phyloP scores from a whole-genome alignment of 2,888 invertebrate genomes.

The Cataglyphis albicans region DNA sequence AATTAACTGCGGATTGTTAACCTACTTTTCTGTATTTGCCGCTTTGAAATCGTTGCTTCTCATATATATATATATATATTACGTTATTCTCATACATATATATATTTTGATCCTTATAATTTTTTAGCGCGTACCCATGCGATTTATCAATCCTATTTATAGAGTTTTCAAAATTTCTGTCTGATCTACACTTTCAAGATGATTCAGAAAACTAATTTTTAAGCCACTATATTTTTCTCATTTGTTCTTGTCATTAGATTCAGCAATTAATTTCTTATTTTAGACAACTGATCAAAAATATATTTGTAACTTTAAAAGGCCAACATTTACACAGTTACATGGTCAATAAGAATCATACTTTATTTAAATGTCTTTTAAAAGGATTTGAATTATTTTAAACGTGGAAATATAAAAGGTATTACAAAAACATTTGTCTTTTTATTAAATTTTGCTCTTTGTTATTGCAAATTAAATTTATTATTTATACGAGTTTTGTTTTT shows the following conservation, averaged over 20 bases:
- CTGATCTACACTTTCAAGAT: background rate
- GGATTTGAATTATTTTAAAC: background rate
- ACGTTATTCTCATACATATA: conserved; percentile 3
- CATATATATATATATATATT: too few species aligned
- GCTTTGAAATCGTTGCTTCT: background rate
- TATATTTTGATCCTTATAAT: conserved; percentile 26
- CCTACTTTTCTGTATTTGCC: conserved; percentile 46
- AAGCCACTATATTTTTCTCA: background rate
- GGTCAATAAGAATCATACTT: background rate
- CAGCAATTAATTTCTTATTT: background rate
- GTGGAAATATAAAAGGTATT: background rate
- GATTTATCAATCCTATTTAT: conserved; percentile 39
- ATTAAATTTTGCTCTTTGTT: background rate
- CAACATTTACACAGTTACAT: conserved; percentile 14
- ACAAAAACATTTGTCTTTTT: background rate
- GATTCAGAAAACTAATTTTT: conserved; percentile 20
- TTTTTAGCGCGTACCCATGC: conserved; percentile 22
- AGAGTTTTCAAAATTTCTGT: conserved; percentile 38
- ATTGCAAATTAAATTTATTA: background rate
- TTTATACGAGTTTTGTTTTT: background rate
- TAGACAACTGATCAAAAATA: background rate
- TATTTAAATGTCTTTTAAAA: background rate
- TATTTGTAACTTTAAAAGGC: background rate
- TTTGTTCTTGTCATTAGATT: conserved; percentile 1
- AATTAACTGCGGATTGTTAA: conserved; percentile 62